Conservation (phyloP, 2,888 invertebrate genomes). For the Lottia scabra region DNA sequence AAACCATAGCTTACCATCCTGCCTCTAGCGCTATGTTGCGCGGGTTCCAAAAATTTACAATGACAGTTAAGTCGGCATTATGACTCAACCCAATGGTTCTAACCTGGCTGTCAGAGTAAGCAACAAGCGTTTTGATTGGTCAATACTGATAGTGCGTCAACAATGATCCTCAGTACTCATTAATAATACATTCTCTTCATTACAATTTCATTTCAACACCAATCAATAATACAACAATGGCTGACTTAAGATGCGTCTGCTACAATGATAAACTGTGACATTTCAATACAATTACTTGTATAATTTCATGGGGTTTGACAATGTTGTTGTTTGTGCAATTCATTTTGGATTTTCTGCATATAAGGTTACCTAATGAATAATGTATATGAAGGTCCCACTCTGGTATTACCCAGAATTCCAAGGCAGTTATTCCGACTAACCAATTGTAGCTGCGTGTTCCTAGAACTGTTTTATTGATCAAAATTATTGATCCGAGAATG, state of each 20-base stretch:
- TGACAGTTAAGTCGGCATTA: conserved; percentile 31
- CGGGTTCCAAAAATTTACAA: conserved; percentile 18
- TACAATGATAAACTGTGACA: not conserved
- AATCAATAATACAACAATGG: not conserved
- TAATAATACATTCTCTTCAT: conserved; percentile 5
- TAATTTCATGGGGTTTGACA: too few species aligned
- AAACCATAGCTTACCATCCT: conserved; percentile 26
- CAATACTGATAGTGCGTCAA: conserved; percentile 1
- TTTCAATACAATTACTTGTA: too few species aligned
- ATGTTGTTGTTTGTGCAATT: too few species aligned
- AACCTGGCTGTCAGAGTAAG: conserved; percentile 15
- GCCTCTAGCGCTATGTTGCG: conserved; percentile 29
- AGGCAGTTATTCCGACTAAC: not conserved
- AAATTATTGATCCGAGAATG: not conserved
- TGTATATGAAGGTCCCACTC: too few species aligned
- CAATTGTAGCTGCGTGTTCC: not conserved
- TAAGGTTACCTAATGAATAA: too few species aligned
- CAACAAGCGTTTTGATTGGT: conserved; percentile 3
- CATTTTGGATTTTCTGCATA: too few species aligned
- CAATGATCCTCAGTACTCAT: not conserved
- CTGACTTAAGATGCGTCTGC: not conserved
- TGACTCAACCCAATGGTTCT: conserved; percentile 25
- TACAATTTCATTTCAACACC: not conserved
- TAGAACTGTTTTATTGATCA: not conserved
- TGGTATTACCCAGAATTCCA: too few species aligned